Conservation (phyloP, 2,113 vertebrate species). For the Peromyscus maniculatus region DNA sequence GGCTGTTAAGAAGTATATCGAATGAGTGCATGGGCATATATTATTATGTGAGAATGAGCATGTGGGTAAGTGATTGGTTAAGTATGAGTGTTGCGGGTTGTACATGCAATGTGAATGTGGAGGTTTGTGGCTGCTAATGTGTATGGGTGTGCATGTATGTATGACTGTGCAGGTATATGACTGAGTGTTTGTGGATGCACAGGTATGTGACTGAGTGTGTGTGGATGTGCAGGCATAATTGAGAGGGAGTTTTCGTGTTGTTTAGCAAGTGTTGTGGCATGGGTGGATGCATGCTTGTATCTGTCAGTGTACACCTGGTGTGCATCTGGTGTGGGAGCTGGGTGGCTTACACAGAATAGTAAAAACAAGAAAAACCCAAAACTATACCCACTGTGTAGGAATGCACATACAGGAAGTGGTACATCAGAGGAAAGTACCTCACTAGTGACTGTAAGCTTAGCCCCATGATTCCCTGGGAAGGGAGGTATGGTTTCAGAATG, state of each 20-base stretch:
- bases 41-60: neutral
- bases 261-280: neutral
- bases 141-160: neutral
- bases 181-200: neutral
- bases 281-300: rapidly evolving
- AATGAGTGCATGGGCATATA: neutral
- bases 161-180: neutral
- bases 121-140: neutral
- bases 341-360: too few species aligned
- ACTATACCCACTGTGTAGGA: rapidly evolving
- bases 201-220: neutral
- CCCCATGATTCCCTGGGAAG: rapidly evolving
- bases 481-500: too few species aligned
- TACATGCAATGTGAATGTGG: neutral
- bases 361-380: neutral
- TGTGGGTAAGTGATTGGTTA: too few species aligned
- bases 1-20: neutral
- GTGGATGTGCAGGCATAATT: rapidly evolving
- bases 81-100: neutral
- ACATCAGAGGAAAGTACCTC: neutral
- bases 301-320: rapidly evolving
- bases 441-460: neutral
- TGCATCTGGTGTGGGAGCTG: rapidly evolving
- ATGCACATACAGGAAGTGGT: rapidly evolving
- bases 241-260: too few species aligned